Evolutionary conservation across 2,797 vertebrate species (phyloP).

Genomic region (Okamejei kenojei): DNA sequence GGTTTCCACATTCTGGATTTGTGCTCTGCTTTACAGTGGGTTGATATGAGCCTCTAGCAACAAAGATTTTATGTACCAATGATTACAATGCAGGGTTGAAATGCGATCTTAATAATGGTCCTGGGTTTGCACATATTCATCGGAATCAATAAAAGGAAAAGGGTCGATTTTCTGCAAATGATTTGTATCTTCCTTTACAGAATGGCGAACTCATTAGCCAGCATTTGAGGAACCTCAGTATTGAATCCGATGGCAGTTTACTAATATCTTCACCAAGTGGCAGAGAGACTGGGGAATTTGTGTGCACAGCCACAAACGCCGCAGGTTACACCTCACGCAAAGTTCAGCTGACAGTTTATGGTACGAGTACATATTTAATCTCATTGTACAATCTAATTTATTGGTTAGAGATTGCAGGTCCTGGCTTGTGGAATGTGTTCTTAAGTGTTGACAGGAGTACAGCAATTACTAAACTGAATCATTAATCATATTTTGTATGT

Average conservation of each 20-base stretch:
- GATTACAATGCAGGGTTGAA: not conserved
- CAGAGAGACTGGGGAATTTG: conserved; percentile 79
- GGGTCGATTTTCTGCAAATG: not conserved
- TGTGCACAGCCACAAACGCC: conserved; percentile 82
- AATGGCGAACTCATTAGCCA: conserved; percentile 70
- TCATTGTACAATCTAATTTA: not conserved
- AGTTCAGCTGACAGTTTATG: conserved; percentile 91
- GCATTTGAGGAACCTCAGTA: conserved; percentile 60
- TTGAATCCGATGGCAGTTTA: conserved; percentile 76
- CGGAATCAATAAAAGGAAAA: not conserved
- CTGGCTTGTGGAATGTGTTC: not conserved
- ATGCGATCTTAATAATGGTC: not conserved
- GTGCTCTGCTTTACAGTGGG: not conserved
- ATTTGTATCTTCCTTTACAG: conserved; percentile 51
- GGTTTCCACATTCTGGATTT: not conserved
- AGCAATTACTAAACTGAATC: not conserved
- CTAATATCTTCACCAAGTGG: conserved; percentile 70
- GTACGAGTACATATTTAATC: conserved; percentile 56
- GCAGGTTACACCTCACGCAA: conserved; percentile 79
- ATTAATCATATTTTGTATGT: not conserved
- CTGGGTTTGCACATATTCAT: not conserved
- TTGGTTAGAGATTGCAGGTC: not conserved
- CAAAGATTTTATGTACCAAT: not conserved
- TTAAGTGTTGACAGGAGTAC: not conserved
- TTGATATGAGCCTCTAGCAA: not conserved